Base-by-base conservation (phyloP, 1,140 invertebrate species). In the Bombus pascuorum region DNA sequence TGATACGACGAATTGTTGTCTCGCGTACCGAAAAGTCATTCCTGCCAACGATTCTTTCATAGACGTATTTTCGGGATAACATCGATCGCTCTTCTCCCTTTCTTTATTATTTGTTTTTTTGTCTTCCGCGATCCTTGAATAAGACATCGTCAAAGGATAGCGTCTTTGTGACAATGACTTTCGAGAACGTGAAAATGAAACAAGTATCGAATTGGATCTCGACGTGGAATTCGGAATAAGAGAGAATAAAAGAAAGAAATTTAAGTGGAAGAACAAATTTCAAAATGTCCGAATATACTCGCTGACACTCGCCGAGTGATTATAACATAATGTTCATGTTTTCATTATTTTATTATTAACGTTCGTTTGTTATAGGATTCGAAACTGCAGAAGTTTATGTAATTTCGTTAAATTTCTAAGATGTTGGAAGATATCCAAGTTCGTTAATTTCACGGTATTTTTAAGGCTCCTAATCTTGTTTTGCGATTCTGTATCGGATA, bases 1-100 rank as follows among this genome's bases (percentile, higher is more conserved):
- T 62, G n/a, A 62, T 59, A 72, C 79, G 13, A 34, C 37, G 79
- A 81, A 59, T 57, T 72, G 47, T 72, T 72, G 47, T 81, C 68
- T 72, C 68, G 47, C 68, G 68, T 59, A 81, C 47, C 47, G 28
- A 81, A 81, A 72, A 81, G 59, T 28, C 18, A 37, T 47, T 47
- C 22, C 39, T 28, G 34, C 22, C 28, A 44, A 68, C 66, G 12
- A 39, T 65, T 80, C 34, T 72, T 71, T 71, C 47, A 39, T 57
- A 47, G 79, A 18, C 57, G 39, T 57, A 71, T 59, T 59, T 81
- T 59, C 57, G 8, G 0, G 13, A 22, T 8, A 39, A 71, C 22
- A 34, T 79, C 78, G 44, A 8, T 39, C 13, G 13, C 34, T 37
- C 25, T 10, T 59, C 22, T 22, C 34, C 3, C 13, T 28, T n/a